phyloP scores from a whole-genome alignment of 2,797 vertebrate genomes.

The Brachymystax lenok region DNA sequence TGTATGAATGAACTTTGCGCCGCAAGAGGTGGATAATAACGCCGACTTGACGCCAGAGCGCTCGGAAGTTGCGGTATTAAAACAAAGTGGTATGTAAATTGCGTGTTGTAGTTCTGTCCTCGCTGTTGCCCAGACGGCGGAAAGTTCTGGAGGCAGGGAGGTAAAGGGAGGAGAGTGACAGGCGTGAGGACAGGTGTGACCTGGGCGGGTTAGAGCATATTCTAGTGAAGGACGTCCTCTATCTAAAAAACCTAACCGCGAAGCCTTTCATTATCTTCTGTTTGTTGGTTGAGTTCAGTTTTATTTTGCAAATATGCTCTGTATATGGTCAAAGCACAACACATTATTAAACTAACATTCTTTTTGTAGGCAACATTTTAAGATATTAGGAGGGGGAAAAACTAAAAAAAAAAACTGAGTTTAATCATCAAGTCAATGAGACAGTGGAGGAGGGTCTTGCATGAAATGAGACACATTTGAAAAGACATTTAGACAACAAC shows the following conservation, averaged over 20 bases:
- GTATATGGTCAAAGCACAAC: background rate
- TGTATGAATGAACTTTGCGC: background rate
- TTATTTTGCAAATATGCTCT: background rate
- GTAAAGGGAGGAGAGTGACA: slow-evolving; percentile 37
- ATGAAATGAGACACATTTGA: background rate
- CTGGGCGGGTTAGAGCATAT: background rate
- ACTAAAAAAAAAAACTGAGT: too few relatives aligned
- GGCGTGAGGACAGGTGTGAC: slow-evolving; percentile 31
- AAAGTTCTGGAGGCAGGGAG: slow-evolving; percentile 22
- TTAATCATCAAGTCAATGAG: too few relatives aligned
- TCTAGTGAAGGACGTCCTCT: background rate
- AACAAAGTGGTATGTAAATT: slow-evolving; percentile 14
- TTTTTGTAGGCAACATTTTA: background rate
- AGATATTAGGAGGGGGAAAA: background rate
- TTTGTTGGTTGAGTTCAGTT: too few relatives aligned
- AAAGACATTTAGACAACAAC: background rate
- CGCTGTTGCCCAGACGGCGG: background rate
- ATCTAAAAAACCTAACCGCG: too few relatives aligned
- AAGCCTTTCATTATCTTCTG: background rate
- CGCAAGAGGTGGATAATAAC: background rate
- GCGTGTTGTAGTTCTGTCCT: background rate
- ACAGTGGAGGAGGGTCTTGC: too few relatives aligned
- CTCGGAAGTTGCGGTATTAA: background rate
- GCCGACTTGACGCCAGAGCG: background rate
- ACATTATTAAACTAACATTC: background rate